Evolutionary conservation across 2,113 vertebrate species (phyloP).

Genomic region (Aspidoscelis tigris): DNA sequence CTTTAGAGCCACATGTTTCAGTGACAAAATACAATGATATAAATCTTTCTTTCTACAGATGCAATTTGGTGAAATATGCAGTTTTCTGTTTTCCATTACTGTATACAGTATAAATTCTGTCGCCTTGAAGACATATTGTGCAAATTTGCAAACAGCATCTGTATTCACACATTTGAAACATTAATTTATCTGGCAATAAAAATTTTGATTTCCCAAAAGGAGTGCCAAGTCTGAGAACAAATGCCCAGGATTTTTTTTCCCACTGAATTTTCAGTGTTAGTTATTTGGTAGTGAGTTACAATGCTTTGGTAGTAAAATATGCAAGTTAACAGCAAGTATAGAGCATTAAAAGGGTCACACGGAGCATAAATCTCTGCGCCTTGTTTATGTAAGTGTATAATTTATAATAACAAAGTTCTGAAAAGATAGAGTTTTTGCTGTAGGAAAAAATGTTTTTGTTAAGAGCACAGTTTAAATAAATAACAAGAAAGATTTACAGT

Average conservation of each 20-base stretch:
- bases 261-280: slow-evolving; percentile 78
- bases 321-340: slow-evolving; percentile 79
- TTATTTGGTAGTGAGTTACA: slow-evolving; percentile 79
- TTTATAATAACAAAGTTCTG: slow-evolving; percentile 75
- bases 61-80: slow-evolving; percentile 83
- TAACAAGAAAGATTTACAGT: slow-evolving; percentile 43
- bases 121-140: slow-evolving; percentile 78
- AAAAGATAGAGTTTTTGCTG: slow-evolving; percentile 60
- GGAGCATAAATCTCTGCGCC: slow-evolving; percentile 78
- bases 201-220: slow-evolving; percentile 83
- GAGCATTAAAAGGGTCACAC: slow-evolving; percentile 81
- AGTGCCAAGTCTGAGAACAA: slow-evolving; percentile 74
- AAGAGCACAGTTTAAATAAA: slow-evolving; percentile 58
- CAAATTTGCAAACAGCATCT: slow-evolving; percentile 81
- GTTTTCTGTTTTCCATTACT: slow-evolving; percentile 84
- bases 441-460: slow-evolving; percentile 66
- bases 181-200: slow-evolving; percentile 84
- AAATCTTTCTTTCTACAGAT: slow-evolving; percentile 76
- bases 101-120: slow-evolving; percentile 83
- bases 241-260: slow-evolving; percentile 67
- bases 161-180: slow-evolving; percentile 82
- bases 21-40: slow-evolving; percentile 76
- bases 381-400: slow-evolving; percentile 71
- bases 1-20: slow-evolving; percentile 73
- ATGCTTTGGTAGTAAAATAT: slow-evolving; percentile 76